Evolutionary conservation across 2,113 vertebrate genomes (phyloP), one percentile per base, ranked within the genome.

Genomic region (Picathartes gymnocephalus): DNA sequence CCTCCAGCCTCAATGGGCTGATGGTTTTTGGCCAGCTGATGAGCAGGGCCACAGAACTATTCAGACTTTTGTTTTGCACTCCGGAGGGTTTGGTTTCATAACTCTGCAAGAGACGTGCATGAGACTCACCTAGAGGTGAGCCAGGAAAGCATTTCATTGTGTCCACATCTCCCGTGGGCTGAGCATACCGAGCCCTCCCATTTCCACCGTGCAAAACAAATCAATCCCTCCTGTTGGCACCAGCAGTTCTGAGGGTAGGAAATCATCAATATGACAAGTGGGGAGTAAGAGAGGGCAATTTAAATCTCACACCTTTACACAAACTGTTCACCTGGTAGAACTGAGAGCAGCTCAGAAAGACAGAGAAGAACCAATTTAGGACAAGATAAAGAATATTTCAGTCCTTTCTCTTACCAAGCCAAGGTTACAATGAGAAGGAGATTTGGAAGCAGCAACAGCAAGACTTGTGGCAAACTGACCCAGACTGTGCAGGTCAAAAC

Each of bases 121-220:
- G 74, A 90, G 68, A 64, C 76, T 96, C 93, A 96, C 79, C 92
- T 94, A 56, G 50, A 80, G 76, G 51, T 37, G 74, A 85, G 51
- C 56, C 58, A 66, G 33, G 4, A 54, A 72, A 82, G 35, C 45
- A 33, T 45, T 77, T 51, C 70, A 37, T 73, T 81, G 71, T 74
- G 57, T 48, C 56, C 90, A 68, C 25, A 62, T 83, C 95, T 94
- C 65, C 79, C 82, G 68, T 37, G 44, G 50, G 39, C 71, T 92
- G 76, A 64, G 70, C 37, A 37, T 3, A 11, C 10, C 71, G 27
- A 81, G 64, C 39, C 25, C 47, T 90, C 33, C 2, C 14, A 35
- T 68, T 74, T 45, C 69, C 72, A 17, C 37, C n/a, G 42, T 27
- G 71, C 58, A 44, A 78, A 93, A 70, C 39, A 91, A 88, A 81